A percentile compares a stretch with the other conserved stretches of the same genome.
Evolutionary conservation across 37 sponge, comb jelly and placozoan species (phyloP).

Genomic region (Geodia barretti): DNA sequence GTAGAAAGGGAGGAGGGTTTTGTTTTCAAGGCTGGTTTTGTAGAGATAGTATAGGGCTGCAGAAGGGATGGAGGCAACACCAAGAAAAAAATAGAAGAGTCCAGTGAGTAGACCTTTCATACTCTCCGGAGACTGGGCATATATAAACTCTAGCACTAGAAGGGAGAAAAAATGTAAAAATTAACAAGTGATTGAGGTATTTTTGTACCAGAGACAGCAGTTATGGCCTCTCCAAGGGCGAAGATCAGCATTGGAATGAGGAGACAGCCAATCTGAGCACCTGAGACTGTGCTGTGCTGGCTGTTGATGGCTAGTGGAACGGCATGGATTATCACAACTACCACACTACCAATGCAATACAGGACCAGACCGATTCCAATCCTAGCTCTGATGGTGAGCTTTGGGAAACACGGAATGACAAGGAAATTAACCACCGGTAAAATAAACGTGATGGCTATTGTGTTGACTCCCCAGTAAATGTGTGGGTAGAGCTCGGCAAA

Average conservation of each 20-base stretch:
- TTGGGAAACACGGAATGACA: slow-evolving; percentile 15
- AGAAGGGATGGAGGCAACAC: slow-evolving; percentile 20
- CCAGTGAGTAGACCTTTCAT: slow-evolving; percentile 68
- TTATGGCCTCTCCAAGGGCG: slow-evolving; percentile 5
- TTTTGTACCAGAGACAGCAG: slow-evolving; percentile 18
- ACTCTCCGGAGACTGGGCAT: slow-evolving; percentile 58
- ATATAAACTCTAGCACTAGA: slow-evolving; percentile 64
- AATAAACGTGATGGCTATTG: neutral
- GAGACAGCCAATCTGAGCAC: neutral
- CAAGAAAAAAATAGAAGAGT: slow-evolving; percentile 45
- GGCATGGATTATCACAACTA: too few species aligned
- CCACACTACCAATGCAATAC: neutral
- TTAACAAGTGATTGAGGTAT: too few species aligned
- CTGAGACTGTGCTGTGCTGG: neutral
- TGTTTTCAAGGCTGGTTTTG: neutral
- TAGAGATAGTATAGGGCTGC: neutral
- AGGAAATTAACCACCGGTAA: slow-evolving; percentile 24
- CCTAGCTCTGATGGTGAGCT: slow-evolving; percentile 7
- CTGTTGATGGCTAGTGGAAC: neutral
- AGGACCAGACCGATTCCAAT: slow-evolving; percentile 18
- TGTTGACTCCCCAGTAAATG: neutral
- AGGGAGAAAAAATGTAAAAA: neutral
- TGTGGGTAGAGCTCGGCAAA: neutral
- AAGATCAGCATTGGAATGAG: slow-evolving; percentile 17
- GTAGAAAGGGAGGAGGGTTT: too few species aligned